phyloP scores from a whole-genome alignment of 1,140 invertebrate species.

The Galleria mellonella region DNA sequence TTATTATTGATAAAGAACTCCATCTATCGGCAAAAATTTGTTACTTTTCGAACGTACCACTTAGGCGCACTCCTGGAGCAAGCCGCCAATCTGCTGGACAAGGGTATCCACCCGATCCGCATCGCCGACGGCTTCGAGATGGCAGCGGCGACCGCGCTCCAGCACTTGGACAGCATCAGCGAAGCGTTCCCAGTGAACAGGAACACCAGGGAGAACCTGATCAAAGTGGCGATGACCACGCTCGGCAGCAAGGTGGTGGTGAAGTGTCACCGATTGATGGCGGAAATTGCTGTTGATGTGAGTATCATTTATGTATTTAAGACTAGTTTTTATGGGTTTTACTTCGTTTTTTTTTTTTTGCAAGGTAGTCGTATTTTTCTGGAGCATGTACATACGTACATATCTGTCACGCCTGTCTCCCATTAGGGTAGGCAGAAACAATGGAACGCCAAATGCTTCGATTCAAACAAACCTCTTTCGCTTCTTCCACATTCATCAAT shows the following conservation, averaged over 20 bases:
- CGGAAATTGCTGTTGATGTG: conserved; percentile 97
- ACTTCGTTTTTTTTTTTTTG: no score
- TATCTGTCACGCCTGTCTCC: no score
- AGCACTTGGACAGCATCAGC: conserved; percentile 91
- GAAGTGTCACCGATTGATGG: conserved; percentile 96
- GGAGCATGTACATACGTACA: no score
- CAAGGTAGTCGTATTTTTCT: no score
- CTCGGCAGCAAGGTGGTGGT: conserved; percentile 98
- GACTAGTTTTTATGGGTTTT: no score
- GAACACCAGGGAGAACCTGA: conserved; percentile 90
- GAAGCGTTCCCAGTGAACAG: conserved; percentile 91
- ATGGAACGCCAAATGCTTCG: neutral
- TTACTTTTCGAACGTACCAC: no score
- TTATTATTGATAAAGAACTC: no score
- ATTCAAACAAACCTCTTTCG: no score
- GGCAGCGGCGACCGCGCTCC: conserved; percentile 92
- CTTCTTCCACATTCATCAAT: no score
- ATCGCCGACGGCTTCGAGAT: conserved; percentile 99
- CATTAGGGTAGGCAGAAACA: no score
- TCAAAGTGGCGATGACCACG: conserved; percentile 98
- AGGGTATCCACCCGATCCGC: conserved; percentile 98
- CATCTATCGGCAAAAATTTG: no score
- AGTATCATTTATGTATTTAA: conserved; percentile 29
- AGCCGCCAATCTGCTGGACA: conserved; percentile 93
- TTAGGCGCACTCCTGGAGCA: conserved; percentile 95